These are phyloP conservation scores for Cichladusa arquata DNA, from an alignment of 2,113 vertebrate genomes.

Conservation along the genomic window DNA sequence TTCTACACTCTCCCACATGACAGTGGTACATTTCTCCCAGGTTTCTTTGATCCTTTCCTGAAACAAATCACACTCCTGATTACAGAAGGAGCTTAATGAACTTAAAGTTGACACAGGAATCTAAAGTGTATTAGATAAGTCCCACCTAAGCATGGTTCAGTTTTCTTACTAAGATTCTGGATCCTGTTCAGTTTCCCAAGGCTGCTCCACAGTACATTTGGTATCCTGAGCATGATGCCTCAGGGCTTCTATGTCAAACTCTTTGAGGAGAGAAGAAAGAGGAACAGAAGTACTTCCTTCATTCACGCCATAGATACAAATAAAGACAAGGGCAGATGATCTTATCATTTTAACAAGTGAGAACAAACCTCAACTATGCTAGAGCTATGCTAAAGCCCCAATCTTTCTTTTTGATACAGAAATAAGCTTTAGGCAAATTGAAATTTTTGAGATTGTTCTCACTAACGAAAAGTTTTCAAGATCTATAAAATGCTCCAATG, in stretches of 20 bases:
- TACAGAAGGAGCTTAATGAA: neutral
- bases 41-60: neutral
- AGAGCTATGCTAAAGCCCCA: neutral
- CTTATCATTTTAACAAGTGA: constrained; percentile 20
- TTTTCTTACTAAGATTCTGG: neutral
- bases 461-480: neutral
- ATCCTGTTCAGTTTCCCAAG: neutral
- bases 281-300: neutral
- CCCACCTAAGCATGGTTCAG: neutral
- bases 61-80: neutral
- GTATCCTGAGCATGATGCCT: neutral
- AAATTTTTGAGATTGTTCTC: neutral
- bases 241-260: constrained; percentile 3
- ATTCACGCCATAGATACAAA: neutral
- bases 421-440: neutral
- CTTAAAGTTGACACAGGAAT: neutral
- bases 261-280: constrained; percentile 25
- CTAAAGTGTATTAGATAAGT: neutral
- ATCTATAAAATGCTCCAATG: neutral
- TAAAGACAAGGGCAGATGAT: constrained; percentile 15
- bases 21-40: neutral
- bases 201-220: neutral
- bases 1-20: neutral
- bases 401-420: neutral
- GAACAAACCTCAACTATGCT: constrained; percentile 20